Evolutionary conservation across 2,888 invertebrate genomes (phyloP).

Genomic region (Trachelus troglodyta): DNA sequence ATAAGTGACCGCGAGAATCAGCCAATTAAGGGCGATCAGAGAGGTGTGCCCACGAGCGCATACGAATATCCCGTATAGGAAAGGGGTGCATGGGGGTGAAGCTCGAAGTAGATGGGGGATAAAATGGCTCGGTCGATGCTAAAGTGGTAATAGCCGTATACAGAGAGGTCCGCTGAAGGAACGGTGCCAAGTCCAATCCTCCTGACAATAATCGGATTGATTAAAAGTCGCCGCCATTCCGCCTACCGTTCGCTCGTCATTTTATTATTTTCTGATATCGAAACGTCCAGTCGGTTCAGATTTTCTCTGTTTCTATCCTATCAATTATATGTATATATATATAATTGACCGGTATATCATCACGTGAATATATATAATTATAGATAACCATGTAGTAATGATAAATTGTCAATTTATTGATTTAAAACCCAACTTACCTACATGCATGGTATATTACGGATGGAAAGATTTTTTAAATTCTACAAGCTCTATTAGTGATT

Average conservation of each 20-base stretch:
- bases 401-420: background rate
- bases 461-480: background rate
- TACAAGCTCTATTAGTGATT: slow-evolving; percentile 39
- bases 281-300: background rate
- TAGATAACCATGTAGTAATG: background rate
- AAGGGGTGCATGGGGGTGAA: background rate
- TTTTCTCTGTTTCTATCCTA: background rate
- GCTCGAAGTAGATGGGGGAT: slow-evolving; percentile 15
- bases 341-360: too few relatives aligned
- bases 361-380: too few relatives aligned
- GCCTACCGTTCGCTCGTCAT: background rate
- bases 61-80: slow-evolving; percentile 18
- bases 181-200: slow-evolving; percentile 46
- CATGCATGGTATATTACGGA: background rate
- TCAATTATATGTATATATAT: background rate
- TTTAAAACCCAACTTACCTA: background rate
- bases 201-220: slow-evolving; percentile 53
- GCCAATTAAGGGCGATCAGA: slow-evolving; percentile 47
- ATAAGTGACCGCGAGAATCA: slow-evolving; percentile 30
- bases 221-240: slow-evolving; percentile 49
- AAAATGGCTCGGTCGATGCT: slow-evolving; percentile 20
- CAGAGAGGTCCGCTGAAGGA: slow-evolving; percentile 27
- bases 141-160: slow-evolving; percentile 36
- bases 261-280: background rate
- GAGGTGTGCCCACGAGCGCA: slow-evolving; percentile 7